phyloP scores from a whole-genome alignment of 2,113 vertebrate genomes.

The Neotragus moschatus region DNA sequence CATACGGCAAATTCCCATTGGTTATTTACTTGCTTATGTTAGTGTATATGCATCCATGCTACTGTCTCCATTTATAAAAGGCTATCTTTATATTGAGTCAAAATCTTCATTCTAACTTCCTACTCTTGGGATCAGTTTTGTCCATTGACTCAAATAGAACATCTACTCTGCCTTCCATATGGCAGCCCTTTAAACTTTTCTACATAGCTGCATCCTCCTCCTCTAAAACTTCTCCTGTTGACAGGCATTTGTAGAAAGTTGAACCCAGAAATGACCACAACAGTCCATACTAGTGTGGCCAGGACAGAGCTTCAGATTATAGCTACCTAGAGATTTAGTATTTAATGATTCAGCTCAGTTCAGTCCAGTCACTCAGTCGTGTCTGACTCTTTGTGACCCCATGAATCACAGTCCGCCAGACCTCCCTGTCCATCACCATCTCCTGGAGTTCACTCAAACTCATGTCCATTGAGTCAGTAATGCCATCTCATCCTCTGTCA shows the following conservation, averaged over 20 bases:
- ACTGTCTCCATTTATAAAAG: neutral
- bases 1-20: neutral
- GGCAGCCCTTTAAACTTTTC: neutral
- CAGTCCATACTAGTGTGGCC: neutral
- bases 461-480: rapidly evolving
- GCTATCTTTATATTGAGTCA: neutral
- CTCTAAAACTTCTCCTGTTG: neutral
- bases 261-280: neutral
- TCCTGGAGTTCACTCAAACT: too few species aligned
- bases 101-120: neutral
- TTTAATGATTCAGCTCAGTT: neutral
- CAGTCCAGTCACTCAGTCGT: rapidly evolving
- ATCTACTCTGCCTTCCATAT: neutral
- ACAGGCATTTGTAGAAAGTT: neutral
- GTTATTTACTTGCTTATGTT: neutral
- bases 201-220: neutral
- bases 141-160: neutral
- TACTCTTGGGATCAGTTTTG: neutral
- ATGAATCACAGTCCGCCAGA: too few species aligned
- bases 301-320: neutral
- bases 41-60: neutral
- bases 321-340: neutral
- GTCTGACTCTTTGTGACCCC: rapidly evolving
- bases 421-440: too few species aligned
- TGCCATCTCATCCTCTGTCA: too few species aligned